phyloP scores from a whole-genome alignment of 2,113 vertebrate species.

The Gallinago media region DNA sequence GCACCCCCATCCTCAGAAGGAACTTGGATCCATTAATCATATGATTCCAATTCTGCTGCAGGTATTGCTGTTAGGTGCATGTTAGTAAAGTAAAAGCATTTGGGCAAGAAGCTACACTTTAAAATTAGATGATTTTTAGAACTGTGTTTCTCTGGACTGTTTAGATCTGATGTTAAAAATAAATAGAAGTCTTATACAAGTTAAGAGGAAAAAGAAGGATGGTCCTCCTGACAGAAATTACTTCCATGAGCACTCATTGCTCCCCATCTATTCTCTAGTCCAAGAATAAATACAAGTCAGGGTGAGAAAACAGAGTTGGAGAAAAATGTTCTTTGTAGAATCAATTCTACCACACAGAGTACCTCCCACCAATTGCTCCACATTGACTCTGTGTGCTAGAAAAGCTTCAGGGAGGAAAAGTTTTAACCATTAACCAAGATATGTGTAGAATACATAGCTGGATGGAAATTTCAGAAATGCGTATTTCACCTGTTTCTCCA shows the following conservation, averaged over 20 bases:
- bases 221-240: neutral
- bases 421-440: neutral
- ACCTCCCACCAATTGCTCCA: neutral
- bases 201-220: neutral
- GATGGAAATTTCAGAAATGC: neutral
- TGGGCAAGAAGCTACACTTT: neutral
- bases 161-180: neutral
- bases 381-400: neutral
- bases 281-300: neutral
- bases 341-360: neutral
- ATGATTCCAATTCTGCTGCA: neutral
- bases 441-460: neutral
- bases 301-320: neutral
- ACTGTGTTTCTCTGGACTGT: neutral
- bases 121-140: slow-evolving; percentile 13
- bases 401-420: neutral
- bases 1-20: neutral
- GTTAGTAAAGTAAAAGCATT: neutral
- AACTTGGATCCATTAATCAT: slow-evolving; percentile 32
- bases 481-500: neutral
- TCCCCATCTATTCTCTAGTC: neutral
- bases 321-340: neutral
- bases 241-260: neutral
- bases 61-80: neutral
- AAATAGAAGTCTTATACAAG: neutral